These are phyloP conservation scores for Rhadinocentrus ornatus DNA, from an alignment of 2,797 vertebrate genomes.

Conservation along the genomic window DNA sequence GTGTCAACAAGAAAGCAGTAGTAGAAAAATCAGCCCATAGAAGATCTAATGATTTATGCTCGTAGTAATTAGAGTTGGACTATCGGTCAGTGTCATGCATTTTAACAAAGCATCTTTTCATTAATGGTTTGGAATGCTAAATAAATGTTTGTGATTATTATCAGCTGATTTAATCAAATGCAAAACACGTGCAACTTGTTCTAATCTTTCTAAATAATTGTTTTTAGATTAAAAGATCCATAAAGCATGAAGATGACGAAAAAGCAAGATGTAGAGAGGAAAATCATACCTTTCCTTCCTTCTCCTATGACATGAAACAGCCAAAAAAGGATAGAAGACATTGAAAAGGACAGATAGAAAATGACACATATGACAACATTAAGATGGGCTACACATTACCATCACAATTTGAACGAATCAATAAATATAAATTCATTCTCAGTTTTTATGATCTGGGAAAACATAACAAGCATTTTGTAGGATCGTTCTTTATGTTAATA, in stretches of 20 bases:
- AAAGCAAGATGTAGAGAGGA: background rate
- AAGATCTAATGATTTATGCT: background rate
- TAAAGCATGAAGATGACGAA: conserved; percentile 8
- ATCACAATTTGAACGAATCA: background rate
- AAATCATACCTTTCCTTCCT: conserved; percentile 83
- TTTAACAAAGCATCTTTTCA: no score
- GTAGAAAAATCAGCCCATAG: background rate
- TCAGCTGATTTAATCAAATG: background rate
- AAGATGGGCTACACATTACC: conserved; percentile 32
- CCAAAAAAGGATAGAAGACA: conserved; percentile 45
- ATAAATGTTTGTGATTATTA: background rate
- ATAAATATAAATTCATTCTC: background rate
- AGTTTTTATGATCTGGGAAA: background rate
- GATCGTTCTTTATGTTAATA: background rate
- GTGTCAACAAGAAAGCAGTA: background rate
- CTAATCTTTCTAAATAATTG: background rate
- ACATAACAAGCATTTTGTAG: background rate
- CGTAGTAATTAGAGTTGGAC: background rate
- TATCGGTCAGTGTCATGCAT: background rate
- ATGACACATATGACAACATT: conserved; percentile 51
- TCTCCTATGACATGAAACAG: conserved; percentile 69
- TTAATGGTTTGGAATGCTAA: background rate
- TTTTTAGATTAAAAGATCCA: background rate
- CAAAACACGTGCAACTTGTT: background rate
- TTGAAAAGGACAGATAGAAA: conserved; percentile 55